Conservation (phyloP, 2,888 invertebrate genomes). For the Stenodema calcarata region DNA sequence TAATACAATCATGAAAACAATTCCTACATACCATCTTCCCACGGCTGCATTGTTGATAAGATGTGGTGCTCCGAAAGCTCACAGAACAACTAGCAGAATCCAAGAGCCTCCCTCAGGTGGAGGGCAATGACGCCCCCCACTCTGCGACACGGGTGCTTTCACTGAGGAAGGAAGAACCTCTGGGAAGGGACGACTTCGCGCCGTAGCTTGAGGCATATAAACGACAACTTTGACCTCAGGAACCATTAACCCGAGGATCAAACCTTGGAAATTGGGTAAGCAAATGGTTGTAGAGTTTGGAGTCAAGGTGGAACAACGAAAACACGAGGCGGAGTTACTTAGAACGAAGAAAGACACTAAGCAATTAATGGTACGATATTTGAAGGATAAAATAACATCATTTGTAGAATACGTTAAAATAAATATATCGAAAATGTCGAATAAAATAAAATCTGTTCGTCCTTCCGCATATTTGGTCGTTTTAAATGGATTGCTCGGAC, state of each 20-base stretch:
- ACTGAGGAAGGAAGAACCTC: neutral
- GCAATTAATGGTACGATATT: neutral
- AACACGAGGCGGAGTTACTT: neutral
- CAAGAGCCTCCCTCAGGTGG: neutral
- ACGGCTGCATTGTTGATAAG: neutral
- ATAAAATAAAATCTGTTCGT: too few relatives aligned
- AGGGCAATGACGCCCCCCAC: constrained; percentile 8
- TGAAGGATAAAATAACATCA: neutral
- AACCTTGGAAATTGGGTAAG: neutral
- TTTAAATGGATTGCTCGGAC: too few relatives aligned
- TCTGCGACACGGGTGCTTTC: neutral
- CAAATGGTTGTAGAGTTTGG: neutral
- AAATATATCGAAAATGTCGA: too few relatives aligned
- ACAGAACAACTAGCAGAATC: neutral
- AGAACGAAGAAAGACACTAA: too few relatives aligned
- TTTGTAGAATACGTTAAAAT: too few relatives aligned
- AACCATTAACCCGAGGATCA: neutral
- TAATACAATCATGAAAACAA: neutral
- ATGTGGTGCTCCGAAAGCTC: neutral
- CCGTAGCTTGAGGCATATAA: neutral
- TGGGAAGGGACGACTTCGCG: neutral
- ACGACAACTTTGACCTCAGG: neutral
- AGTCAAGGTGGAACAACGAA: neutral
- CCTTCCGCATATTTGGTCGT: too few relatives aligned
- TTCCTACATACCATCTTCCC: constrained; percentile 2